Percentiles rank a stretch among this genome's conserved stretches.
Conservation (phyloP, 1,140 invertebrate species). For the Ostrea denselamellosa region DNA sequence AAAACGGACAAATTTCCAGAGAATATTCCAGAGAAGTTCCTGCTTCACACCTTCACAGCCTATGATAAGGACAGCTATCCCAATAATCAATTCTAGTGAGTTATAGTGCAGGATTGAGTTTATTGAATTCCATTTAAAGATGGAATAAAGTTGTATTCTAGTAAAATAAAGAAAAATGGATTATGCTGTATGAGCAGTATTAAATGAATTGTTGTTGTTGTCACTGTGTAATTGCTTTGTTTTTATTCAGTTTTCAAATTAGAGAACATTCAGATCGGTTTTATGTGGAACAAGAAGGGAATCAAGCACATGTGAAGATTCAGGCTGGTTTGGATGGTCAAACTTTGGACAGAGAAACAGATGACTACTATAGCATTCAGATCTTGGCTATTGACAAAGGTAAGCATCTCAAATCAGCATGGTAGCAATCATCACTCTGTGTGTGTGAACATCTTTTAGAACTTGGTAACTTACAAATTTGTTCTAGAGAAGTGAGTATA, state of each 20-base stretch:
- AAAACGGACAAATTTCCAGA: conserved; percentile 59
- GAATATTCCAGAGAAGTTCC: conserved; percentile 60
- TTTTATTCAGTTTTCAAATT: conserved; percentile 66
- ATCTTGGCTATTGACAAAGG: conserved; percentile 65
- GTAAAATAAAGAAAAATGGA: too few relatives aligned
- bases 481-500: too few relatives aligned
- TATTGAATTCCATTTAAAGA: too few relatives aligned
- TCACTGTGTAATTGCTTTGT: background rate
- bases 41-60: conserved; percentile 64
- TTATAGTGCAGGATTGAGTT: background rate
- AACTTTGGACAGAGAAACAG: conserved; percentile 63
- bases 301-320: conserved; percentile 55
- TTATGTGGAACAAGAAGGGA: conserved; percentile 57
- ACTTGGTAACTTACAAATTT: too few relatives aligned
- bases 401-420: conserved; percentile 1
- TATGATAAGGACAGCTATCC: conserved; percentile 66
- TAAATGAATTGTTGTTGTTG: too few relatives aligned
- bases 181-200: too few relatives aligned
- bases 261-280: conserved; percentile 55
- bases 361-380: conserved; percentile 51
- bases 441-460: too few relatives aligned
- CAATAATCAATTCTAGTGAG: conserved; percentile 69
- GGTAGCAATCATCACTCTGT: too few relatives aligned
- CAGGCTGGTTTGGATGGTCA: conserved; percentile 60
- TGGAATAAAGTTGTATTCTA: too few relatives aligned